A percentile compares a stretch with the other conserved stretches of the same genome.
These are phyloP conservation scores for Charina bottae DNA, from an alignment of 2,113 vertebrate species.

Conservation along the genomic window DNA sequence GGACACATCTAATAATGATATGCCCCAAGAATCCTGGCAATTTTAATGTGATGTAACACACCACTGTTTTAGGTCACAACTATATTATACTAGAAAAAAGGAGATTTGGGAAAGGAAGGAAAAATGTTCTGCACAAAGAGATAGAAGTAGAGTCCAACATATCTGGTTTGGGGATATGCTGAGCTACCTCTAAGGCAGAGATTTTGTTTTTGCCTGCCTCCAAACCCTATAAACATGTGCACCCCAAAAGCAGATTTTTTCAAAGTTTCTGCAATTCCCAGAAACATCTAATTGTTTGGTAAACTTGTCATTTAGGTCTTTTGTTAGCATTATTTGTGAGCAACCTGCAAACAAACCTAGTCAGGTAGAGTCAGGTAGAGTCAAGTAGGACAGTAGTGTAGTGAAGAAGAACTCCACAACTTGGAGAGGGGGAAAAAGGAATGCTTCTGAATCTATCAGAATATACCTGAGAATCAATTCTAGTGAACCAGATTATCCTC, in stretches of 20 bases:
- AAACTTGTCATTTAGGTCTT: not conserved
- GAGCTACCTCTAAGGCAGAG: not conserved
- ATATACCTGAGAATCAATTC: no score
- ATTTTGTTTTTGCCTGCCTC: not conserved
- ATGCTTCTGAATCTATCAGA: not conserved
- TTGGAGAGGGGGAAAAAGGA: not conserved
- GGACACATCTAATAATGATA: not conserved
- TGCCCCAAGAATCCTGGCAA: not conserved
- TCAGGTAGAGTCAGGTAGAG: no score
- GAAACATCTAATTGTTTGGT: slow-evolving; percentile 13
- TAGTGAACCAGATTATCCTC: not conserved
- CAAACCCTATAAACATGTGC: no score
- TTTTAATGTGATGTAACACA: not conserved
- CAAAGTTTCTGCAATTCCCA: not conserved
- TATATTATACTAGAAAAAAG: not conserved
- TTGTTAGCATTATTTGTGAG: no score
- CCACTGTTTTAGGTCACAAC: not conserved
- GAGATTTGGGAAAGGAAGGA: not conserved
- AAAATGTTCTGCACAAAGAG: not conserved
- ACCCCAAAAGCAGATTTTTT: not conserved
- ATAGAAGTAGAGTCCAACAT: not conserved
- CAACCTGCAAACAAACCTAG: not conserved
- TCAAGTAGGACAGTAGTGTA: not conserved
- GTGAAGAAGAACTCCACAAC: not conserved
- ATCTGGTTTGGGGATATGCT: not conserved